Evolutionary conservation across 1,140 invertebrate genomes (phyloP).

Genomic region (Papilio machaon): DNA sequence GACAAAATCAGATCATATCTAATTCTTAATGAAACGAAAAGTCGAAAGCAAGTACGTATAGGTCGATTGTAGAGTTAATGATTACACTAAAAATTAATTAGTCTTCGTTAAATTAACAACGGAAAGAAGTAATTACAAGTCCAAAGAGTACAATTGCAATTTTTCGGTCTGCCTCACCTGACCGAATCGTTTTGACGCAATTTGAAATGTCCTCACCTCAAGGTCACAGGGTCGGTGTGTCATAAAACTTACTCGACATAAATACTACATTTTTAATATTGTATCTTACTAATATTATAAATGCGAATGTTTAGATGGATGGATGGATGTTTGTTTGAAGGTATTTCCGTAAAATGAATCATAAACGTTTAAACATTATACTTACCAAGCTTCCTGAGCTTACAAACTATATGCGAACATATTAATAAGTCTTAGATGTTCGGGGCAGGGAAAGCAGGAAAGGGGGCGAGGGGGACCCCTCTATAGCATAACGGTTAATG

Average conservation of each 20-base stretch:
- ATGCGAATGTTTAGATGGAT: too few species aligned
- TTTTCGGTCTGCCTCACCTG: constrained; percentile 33
- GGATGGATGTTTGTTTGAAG: too few species aligned
- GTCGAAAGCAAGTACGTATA: neutral
- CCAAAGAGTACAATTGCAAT: constrained; percentile 21
- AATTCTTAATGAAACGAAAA: too few species aligned
- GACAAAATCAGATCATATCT: too few species aligned
- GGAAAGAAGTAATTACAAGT: constrained; percentile 2
- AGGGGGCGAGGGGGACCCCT: constrained; percentile 58
- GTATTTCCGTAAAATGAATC: neutral
- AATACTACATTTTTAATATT: too few species aligned
- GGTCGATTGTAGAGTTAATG: neutral
- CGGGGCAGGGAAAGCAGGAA: constrained; percentile 47
- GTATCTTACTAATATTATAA: neutral
- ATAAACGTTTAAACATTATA: neutral
- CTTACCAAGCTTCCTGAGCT: constrained; percentile 6
- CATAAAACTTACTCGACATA: neutral
- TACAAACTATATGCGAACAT: constrained; percentile 1
- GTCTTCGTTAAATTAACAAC: neutral
- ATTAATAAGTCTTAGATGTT: constrained; percentile 51
- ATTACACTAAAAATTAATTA: neutral
- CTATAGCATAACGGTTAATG: constrained; percentile 63
- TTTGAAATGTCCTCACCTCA: constrained; percentile 21
- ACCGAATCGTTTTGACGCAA: constrained; percentile 18
- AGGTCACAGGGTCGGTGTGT: neutral